Evolutionary conservation across 2,113 vertebrate species (phyloP).

Genomic region (Epinephelus cyanopodus): DNA sequence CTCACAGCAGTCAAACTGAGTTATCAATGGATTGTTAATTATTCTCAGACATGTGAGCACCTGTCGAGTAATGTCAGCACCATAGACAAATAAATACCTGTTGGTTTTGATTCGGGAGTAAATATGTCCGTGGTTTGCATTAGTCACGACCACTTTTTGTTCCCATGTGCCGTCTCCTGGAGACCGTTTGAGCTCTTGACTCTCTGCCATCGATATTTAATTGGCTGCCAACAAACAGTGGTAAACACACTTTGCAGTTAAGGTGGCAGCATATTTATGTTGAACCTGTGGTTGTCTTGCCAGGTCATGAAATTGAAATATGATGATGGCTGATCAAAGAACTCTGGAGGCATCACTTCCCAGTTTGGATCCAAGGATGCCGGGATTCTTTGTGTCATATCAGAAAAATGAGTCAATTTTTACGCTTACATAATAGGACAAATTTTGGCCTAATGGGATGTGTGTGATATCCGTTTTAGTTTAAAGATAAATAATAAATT

Average conservation of each 20-base stretch:
- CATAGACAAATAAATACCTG: neutral
- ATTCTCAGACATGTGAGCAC: neutral
- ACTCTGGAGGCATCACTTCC: neutral
- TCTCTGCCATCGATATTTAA: slow-evolving; percentile 4
- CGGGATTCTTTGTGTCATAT: neutral
- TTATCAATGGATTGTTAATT: neutral
- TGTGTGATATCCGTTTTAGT: neutral
- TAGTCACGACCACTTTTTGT: slow-evolving; percentile 23
- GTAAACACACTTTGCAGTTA: slow-evolving; percentile 20
- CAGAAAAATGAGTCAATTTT: neutral
- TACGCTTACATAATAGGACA: neutral
- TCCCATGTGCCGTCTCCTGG: slow-evolving; percentile 27
- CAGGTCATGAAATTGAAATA: slow-evolving; percentile 12
- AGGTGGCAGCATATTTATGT: neutral
- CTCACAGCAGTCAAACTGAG: neutral
- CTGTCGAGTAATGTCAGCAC: neutral
- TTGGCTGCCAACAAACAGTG: slow-evolving; percentile 7
- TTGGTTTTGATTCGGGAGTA: neutral
- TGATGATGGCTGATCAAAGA: slow-evolving; percentile 8
- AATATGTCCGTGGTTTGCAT: slow-evolving; percentile 7
- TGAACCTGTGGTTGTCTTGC: slow-evolving; percentile 1
- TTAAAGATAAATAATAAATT: neutral
- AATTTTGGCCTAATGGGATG: neutral
- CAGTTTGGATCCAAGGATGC: neutral
- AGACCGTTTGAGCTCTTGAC: slow-evolving; percentile 22